Percentiles rank a stretch among this genome's conserved stretches.
Evolutionary conservation across 2,113 vertebrate genomes (phyloP).

Genomic region (Dicrurus megarhynchus): DNA sequence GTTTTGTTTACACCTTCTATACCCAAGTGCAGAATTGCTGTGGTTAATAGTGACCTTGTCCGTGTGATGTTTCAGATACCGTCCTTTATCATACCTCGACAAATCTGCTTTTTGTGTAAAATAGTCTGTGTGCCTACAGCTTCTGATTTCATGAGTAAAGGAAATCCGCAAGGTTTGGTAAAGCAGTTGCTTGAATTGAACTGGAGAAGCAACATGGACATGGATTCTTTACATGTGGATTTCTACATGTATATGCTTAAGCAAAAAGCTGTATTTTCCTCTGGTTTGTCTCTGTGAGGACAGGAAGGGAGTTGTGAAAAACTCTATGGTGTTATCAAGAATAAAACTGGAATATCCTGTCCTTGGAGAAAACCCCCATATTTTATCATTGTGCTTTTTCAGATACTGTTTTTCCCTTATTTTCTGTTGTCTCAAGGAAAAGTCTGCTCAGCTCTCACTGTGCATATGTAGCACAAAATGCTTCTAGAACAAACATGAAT

Average conservation of each 20-base stretch:
- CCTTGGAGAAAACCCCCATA: fast-evolving
- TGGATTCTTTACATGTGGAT: neutral
- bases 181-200: neutral
- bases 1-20: neutral
- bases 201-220: neutral
- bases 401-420: neutral
- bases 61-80: neutral
- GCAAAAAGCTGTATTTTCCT: neutral
- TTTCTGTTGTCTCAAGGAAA: neutral
- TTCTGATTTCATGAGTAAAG: neutral
- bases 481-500: neutral
- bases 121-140: fast-evolving
- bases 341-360: neutral
- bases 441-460: fast-evolving
- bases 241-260: neutral
- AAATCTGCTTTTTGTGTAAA: neutral
- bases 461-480: neutral
- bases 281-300: neutral
- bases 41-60: neutral
- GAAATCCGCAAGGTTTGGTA: neutral
- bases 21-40: neutral
- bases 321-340: neutral
- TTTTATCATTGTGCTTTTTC: neutral
- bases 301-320: neutral
- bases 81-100: neutral